phyloP scores from a whole-genome alignment of 2,888 invertebrate species.

The Ophion obscuratus region DNA sequence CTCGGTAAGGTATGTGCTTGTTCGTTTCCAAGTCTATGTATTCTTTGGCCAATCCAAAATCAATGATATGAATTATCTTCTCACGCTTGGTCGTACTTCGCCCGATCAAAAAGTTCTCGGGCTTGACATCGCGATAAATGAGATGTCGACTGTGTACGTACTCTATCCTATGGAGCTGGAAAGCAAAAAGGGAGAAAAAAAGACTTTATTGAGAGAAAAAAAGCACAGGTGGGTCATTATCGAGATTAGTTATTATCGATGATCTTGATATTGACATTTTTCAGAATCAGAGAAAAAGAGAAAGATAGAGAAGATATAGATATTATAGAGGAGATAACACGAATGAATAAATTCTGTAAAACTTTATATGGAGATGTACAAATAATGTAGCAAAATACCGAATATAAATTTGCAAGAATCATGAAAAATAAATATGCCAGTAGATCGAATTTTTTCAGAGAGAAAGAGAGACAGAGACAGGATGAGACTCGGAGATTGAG shows the following conservation, averaged over 20 bases:
- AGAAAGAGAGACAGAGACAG: neutral
- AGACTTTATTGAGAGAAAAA: neutral
- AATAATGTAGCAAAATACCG: too few relatives aligned
- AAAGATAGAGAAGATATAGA: neutral
- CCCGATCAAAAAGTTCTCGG: conserved; percentile 99
- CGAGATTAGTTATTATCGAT: neutral
- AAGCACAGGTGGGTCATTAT: neutral
- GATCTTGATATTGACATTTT: neutral
- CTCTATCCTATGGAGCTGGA: conserved; percentile 98
- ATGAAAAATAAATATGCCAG: neutral
- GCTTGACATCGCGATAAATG: conserved; percentile 99
- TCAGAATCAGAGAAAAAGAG: neutral
- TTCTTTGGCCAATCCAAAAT: conserved; percentile 99
- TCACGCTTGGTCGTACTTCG: conserved; percentile 98
- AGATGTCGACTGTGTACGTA: conserved; percentile 99
- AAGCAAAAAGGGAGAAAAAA: conserved; percentile 4
- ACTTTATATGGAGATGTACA: too few relatives aligned
- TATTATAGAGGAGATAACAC: neutral
- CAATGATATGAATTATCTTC: conserved; percentile 99
- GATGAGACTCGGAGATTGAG: too few relatives aligned
- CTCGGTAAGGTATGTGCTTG: conserved; percentile 99
- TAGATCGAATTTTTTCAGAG: neutral
- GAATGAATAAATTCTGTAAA: neutral
- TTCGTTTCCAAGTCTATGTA: conserved; percentile 99
- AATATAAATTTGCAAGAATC: neutral